Evolutionary conservation across 1,140 invertebrate genomes (phyloP), one percentile per base, ranked within the genome.

Genomic region (Bombus sylvicola): DNA sequence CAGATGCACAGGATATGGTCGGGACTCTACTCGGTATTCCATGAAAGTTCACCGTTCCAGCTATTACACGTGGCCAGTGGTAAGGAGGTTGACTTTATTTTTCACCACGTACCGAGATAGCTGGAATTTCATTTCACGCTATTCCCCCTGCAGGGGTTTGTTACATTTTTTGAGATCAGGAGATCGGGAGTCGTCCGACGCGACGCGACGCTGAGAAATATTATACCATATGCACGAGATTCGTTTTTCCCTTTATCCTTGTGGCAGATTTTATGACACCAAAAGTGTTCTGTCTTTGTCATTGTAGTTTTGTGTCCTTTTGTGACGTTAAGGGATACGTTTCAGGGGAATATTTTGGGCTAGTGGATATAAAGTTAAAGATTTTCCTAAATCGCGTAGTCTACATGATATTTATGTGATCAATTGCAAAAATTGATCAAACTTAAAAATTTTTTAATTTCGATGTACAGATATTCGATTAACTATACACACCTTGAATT

Each of bases 91-190:
- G 78, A 77, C 89, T 89, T 89, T 90, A 90, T 89, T 89, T 90
- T 90, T 90, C 85, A 89, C 89, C 89, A 89, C 88, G 85, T 90
- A 85, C 74, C 89, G 75, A 89, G 89, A 90, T 90, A 90, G 89
- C 88, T 79, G 81, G 88, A 90, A 90, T 90, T 90, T 90, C 89
- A 90, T 90, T 90, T 89, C 85, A 78, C 88, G 77, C 88, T 76
- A 22, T 34, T 66, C 15, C 6, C 83, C 85, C 89, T 72, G 83
- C 74, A 81, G 88, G 89, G 73, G 88, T 81, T 90, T 89, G 89
- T 90, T 89, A 87, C 81, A 85, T 84, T 89, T 76, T 34, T 76
- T 25, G 74, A 89, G 88, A 90, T 89, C 88, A 76, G 57, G 75
- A 72, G 82, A 89, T 89, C 85, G 84, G 37, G 81, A 68, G 79